Base-by-base conservation (phyloP, 2,113 vertebrate species). In the Seriola aureovittata region DNA sequence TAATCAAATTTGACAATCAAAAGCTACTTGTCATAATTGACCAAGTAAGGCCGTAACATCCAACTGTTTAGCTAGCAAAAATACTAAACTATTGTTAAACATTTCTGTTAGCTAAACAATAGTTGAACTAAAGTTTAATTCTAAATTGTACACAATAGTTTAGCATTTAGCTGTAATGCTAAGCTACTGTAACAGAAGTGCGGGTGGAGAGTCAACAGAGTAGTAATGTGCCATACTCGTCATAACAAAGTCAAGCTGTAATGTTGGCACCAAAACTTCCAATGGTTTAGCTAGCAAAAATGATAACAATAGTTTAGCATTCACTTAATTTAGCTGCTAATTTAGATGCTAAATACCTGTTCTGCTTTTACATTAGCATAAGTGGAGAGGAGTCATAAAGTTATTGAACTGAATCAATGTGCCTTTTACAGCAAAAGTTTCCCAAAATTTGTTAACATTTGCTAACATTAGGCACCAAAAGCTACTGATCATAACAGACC, bases 131-230 rank as follows among this genome's bases (percentile, higher is more conserved):
- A 12, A 10, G 11, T 44, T 44, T 9, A 44, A 36, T 36, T 5
- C 6, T 36, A 36, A 36, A 36, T 36, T 36, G 2, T 73, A 52
- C 67, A 58, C n/a, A 44, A 17, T 5, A 19, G 48, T 52, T 52
- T 52, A 52, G 48, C 48, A 50, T 46, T 23, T 54, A 34, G 34
- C 40, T 50, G 25, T 36, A 82, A 54, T 74, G 58, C 52, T 79
- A 66, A 62, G 9, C 23, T 66, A 62, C 12, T 2, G 10, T 8
- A 55, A 50, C 19, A 29, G 10, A 3, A 40, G 10, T 57, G 42
- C 44, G 25, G 5, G 32, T 7, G 21, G 1, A 50, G 32, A 14
- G 40, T 44, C 42, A 42, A 42, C 40, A 42, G 8, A 42, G 10
- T 42, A 42, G 9, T 9, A 9, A 42, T 42, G 40, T 42, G 40